Percentiles rank a stretch among this genome's conserved stretches.
Evolutionary conservation across 1,140 invertebrate genomes (phyloP).

Genomic region (Grapholita molesta): DNA sequence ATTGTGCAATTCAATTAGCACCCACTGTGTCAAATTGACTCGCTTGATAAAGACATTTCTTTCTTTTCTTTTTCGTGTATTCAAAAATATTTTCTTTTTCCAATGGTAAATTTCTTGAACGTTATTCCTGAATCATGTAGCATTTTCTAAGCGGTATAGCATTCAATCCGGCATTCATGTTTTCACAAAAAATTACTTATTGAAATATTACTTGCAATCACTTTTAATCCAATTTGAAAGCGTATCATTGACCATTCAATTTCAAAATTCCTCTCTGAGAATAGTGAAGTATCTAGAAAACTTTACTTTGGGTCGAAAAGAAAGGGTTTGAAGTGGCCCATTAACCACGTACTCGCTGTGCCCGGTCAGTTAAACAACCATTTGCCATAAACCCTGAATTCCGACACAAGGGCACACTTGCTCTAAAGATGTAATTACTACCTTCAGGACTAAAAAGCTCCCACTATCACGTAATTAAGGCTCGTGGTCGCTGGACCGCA

Average conservation of each 20-base stretch:
- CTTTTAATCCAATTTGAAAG: no score
- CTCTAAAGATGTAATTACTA: conserved; percentile 5
- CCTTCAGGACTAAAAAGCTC: conserved; percentile 30
- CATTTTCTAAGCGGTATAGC: no score
- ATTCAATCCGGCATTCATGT: no score
- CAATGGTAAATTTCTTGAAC: no score
- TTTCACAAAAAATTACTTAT: no score
- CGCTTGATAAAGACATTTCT: neutral
- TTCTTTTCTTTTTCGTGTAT: neutral
- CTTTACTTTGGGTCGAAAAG: no score
- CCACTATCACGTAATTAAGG: conserved; percentile 49
- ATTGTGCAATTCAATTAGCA: conserved; percentile 8
- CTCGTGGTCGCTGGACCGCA: conserved; percentile 40
- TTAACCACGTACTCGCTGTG: neutral
- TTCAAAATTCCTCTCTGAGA: no score
- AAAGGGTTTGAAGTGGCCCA: neutral
- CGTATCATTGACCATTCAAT: no score
- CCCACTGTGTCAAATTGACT: conserved; percentile 8
- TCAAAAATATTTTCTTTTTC: no score
- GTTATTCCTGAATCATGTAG: no score
- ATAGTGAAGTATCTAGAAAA: no score
- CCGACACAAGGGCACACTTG: conserved; percentile 1
- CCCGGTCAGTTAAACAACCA: neutral
- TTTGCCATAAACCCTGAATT: conserved; percentile 3
- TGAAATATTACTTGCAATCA: no score